Evolutionary conservation across 2,113 vertebrate species (phyloP).

Genomic region (Leptocoma aspasia): DNA sequence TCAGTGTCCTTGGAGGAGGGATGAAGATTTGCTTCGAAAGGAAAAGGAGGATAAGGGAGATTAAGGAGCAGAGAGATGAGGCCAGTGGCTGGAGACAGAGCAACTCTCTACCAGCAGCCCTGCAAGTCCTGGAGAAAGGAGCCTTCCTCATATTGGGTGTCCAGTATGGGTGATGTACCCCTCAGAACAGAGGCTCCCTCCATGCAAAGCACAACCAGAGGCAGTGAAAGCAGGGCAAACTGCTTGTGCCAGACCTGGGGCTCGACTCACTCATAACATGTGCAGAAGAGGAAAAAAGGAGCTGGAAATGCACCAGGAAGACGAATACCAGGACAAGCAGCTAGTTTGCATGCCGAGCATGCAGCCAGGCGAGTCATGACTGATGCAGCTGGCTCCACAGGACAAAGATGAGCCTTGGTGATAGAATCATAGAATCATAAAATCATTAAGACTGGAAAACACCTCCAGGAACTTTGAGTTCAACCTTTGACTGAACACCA

Average conservation of each 20-base stretch:
- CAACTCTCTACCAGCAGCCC: background rate
- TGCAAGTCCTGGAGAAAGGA: background rate
- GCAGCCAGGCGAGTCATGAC: background rate
- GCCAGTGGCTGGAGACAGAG: background rate
- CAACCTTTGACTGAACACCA: background rate
- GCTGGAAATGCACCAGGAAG: background rate
- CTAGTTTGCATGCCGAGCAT: background rate
- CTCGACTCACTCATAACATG: background rate
- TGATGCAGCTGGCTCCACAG: background rate
- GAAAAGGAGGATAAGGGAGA: background rate
- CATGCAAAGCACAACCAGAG: background rate
- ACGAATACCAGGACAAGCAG: background rate
- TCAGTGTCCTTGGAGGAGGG: background rate
- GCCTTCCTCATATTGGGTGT: background rate
- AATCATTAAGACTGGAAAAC: background rate
- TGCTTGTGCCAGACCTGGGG: background rate
- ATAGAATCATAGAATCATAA: background rate
- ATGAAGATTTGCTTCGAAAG: accelerated
- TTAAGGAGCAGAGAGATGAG: background rate
- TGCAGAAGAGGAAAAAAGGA: background rate
- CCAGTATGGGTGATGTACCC: background rate
- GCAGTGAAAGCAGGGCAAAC: background rate
- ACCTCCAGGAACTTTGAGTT: background rate
- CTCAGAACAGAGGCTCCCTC: background rate
- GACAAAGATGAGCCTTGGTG: background rate